These are phyloP conservation scores for Parazoanthus atlanticus DNA, from an alignment of 92 coral and sea anemone genomes.

Conservation along the genomic window DNA sequence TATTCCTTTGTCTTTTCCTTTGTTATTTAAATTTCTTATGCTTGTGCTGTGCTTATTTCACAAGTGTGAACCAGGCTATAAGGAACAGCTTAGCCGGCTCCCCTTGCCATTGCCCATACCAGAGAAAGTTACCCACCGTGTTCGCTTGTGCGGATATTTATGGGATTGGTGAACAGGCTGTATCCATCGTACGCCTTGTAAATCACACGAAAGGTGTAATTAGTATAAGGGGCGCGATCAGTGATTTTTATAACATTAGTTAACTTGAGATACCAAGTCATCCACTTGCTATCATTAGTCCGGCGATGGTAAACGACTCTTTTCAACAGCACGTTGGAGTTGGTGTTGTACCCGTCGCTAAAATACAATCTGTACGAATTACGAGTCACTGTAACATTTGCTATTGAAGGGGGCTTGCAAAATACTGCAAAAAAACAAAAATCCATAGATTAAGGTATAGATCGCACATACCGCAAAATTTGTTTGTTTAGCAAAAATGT, in stretches of 20 bases:
- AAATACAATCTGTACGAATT: background rate
- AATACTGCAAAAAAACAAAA: slow-evolving; percentile 4
- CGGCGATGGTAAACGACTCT: background rate
- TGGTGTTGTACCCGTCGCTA: no score
- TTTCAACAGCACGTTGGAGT: background rate
- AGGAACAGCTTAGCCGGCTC: no score
- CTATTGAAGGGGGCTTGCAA: background rate
- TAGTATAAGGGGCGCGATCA: background rate
- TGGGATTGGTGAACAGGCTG: background rate
- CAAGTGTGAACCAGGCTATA: no score
- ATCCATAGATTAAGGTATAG: background rate
- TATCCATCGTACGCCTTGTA: background rate
- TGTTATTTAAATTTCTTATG: no score
- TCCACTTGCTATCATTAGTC: background rate
- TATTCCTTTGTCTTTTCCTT: no score
- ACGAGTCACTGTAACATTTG: background rate
- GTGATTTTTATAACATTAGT: no score
- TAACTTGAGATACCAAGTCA: background rate
- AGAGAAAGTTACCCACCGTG: background rate
- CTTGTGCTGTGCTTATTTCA: no score
- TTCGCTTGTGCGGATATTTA: slow-evolving; percentile 4
- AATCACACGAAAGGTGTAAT: slow-evolving; percentile 18
- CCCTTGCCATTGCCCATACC: background rate
- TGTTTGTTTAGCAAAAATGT: no score
- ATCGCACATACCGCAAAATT: no score